Base-by-base conservation (phyloP, 2,797 vertebrate species). In the Cyprinella venusta region DNA sequence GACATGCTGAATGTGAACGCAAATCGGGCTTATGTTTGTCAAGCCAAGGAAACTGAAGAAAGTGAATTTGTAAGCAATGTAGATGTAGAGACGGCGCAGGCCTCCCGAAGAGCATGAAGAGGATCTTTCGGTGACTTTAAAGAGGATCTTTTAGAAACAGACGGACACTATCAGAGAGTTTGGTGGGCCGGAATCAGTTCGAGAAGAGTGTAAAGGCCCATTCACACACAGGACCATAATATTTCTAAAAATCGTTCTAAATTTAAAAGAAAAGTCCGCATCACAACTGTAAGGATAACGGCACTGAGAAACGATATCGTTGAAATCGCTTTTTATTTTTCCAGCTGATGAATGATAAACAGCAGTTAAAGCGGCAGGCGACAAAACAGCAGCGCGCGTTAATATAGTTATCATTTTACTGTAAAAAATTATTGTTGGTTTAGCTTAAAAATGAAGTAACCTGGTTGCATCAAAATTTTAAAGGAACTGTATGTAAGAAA, bases 61-160 rank as follows among this genome's bases (percentile, higher is more conserved):
- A 89, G 91, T 89, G 92, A 91, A 93, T 92, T 92, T 76, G 92
- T 86, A 85, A 85, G 54, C 79, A 80, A 85, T 81, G 84, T 81
- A 87, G 74, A 77, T 72, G 26, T 81, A 21, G 76, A n/a, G 52
- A n/a, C 0, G 3, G 8, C 16, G 3, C 18, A 13, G 70, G 70
- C 18, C 48, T 2, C 8, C 18, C 76, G n/a, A 10, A 24, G 10
- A 67, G 89, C 86, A 83, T 85, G 74, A 84, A 90, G 56, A 86
- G 86, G 87, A 16, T 68, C 10, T 63, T 21, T 61, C 26, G 52
- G 71, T 38, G 54, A 64, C 54, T 81, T 61, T 40, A n/a, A 76
- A 38, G 54, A 16, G 63, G 18, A 48, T 68, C 24, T 38, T 80
- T 79, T 38, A 72, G 68, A 65, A 38, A 79, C 33, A 80, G 72